Percentiles rank a stretch among this genome's conserved stretches.
These are phyloP conservation scores for Scylla paramamosain DNA, from an alignment of 1,140 invertebrate species.

Conservation along the genomic window DNA sequence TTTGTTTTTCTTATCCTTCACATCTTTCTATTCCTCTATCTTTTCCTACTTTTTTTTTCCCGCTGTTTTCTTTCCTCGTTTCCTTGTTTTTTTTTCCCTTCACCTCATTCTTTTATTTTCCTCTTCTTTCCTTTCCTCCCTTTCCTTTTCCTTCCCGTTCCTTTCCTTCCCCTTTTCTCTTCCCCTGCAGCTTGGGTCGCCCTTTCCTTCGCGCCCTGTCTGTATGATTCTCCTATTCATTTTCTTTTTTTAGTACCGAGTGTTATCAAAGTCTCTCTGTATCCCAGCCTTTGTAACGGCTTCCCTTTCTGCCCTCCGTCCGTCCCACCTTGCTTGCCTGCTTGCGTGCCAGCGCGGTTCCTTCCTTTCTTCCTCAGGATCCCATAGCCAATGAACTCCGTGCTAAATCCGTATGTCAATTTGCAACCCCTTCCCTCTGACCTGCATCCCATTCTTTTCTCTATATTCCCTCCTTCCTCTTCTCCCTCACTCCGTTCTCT, in stretches of 20 bases:
- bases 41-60: neutral
- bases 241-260: neutral
- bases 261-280: neutral
- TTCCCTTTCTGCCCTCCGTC: neutral
- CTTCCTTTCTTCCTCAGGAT: neutral
- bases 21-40: neutral
- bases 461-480: neutral
- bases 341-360: neutral
- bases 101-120: neutral
- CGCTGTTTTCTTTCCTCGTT: neutral
- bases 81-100: neutral
- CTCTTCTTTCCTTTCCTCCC: too few species aligned
- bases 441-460: neutral
- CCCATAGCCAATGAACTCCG: neutral
- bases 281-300: neutral
- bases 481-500: too few species aligned
- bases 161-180: neutral
- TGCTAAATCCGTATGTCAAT: neutral
- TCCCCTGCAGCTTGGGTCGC: neutral
- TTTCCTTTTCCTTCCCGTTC: neutral
- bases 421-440: neutral
- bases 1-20: neutral
- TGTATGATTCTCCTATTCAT: neutral
- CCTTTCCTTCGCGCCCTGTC: neutral
- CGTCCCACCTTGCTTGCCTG: neutral